Evolutionary conservation across 2,113 vertebrate genomes (phyloP), one percentile per base, ranked within the genome.

Genomic region (Anser cygnoides): DNA sequence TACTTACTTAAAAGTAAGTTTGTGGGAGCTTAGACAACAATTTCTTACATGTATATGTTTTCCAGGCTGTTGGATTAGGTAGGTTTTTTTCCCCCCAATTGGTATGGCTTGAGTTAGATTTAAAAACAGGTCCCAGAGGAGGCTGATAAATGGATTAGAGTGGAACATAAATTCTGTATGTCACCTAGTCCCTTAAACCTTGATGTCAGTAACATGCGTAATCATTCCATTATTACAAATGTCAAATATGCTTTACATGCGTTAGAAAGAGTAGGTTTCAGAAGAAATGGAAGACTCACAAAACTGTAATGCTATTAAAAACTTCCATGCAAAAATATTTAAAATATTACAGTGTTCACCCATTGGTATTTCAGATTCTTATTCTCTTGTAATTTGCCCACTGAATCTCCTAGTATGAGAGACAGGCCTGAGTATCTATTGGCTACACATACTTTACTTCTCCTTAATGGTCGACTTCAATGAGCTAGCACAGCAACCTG

Each of bases 161-260:
- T 92, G 89, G 95, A 97, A 97, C 92, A 97, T 97, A 97, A 97
- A 97, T 97, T 97, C 84, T 83, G 87, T 92, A 37, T 97, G 96
- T 97, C 97, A 97, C 88, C 93, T 82, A 87, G 84, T 95, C 89
- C 95, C 92, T 94, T 95, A 97, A 97, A 97, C 92, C 83, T 87
- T 96, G 94, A 97, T 96, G 97, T 96, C 95, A 97, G 93, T 96
- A 97, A 97, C 96, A 95, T 95, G 94, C 87, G 93, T 97, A 97
- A 96, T 97, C 92, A 97, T 96, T 96, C 84, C 84, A 95, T 93
- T 97, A 95, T 97, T 96, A 97, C 95, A 96, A 97, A 96, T 29
- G 90, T 96, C 97, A 97, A 96, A 94, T 97, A 95, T 93, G 62
- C 92, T 96, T 96, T 97, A 90, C 91, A 97, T 93, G 84, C 84